phyloP scores from a whole-genome alignment of 2,888 invertebrate species.

The Zygaena filipendulae region DNA sequence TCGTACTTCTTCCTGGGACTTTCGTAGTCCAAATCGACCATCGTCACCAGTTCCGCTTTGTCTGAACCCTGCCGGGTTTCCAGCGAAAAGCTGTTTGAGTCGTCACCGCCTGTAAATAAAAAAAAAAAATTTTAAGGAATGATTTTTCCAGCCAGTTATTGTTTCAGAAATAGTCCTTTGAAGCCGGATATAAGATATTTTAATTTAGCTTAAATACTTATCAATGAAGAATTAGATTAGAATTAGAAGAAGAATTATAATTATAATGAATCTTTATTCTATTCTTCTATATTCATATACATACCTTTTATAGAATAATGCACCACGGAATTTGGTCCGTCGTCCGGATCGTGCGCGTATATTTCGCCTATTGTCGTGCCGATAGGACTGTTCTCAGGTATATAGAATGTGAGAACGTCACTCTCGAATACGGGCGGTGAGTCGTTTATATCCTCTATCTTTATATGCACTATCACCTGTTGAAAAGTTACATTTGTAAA shows the following conservation, averaged over 20 bases:
- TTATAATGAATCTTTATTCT: too few relatives aligned
- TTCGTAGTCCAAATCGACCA: constrained; percentile 95
- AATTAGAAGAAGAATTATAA: too few relatives aligned
- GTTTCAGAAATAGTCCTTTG: neutral
- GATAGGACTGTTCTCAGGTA: constrained; percentile 96
- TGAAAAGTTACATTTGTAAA: neutral
- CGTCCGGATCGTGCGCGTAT: constrained; percentile 91
- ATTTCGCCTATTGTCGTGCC: constrained; percentile 94
- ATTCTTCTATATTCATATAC: too few relatives aligned
- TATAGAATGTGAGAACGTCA: constrained; percentile 87
- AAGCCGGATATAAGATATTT: too few relatives aligned
- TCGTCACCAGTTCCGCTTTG: constrained; percentile 87
- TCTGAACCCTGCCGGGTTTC: constrained; percentile 85
- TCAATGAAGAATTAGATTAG: too few relatives aligned
- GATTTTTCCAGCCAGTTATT: too few relatives aligned
- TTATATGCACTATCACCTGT: constrained; percentile 79
- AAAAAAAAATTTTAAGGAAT: too few relatives aligned
- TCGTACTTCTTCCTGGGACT: constrained; percentile 92
- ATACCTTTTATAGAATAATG: constrained; percentile 93
- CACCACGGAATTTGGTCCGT: constrained; percentile 90
- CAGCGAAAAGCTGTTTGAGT: constrained; percentile 86
- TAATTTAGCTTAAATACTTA: too few relatives aligned
- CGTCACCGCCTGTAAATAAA: constrained; percentile 75
- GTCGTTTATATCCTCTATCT: constrained; percentile 90
- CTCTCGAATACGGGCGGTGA: constrained; percentile 91